Percentiles rank a stretch among this genome's conserved stretches.
Evolutionary conservation across 2,797 vertebrate species (phyloP).

Genomic region (Esox masquinongy): DNA sequence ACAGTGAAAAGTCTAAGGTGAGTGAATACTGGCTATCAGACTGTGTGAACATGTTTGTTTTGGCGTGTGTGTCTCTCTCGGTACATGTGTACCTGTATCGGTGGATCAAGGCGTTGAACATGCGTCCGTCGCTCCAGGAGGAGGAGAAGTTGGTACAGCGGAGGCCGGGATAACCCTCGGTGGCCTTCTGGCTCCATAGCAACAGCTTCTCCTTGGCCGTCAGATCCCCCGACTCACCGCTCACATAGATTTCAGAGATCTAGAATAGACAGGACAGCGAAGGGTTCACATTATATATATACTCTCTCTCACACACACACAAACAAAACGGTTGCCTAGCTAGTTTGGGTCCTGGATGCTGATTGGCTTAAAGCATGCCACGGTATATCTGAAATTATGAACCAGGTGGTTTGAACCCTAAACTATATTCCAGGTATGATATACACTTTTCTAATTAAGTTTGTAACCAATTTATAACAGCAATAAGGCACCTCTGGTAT

Average conservation of each 20-base stretch:
- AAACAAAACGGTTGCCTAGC: neutral
- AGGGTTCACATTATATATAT: neutral
- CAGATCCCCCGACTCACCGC: slow-evolving; percentile 93
- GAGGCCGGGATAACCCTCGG: slow-evolving; percentile 87
- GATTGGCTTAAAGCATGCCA: no score
- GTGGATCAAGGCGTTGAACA: slow-evolving; percentile 98
- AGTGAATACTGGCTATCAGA: no score
- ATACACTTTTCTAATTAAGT: no score
- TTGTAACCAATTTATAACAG: no score
- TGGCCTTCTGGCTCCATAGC: slow-evolving; percentile 95
- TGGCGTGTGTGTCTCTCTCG: neutral
- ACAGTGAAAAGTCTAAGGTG: no score
- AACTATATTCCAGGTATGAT: no score
- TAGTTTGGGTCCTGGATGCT: no score
- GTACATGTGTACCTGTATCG: slow-evolving; percentile 84
- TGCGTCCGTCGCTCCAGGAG: slow-evolving; percentile 92
- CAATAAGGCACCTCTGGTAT: no score
- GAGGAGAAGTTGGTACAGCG: slow-evolving; percentile 97
- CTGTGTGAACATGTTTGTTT: neutral
- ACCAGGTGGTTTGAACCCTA: no score
- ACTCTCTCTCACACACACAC: neutral
- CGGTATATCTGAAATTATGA: no score
- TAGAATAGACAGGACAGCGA: neutral
- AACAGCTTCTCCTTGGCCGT: slow-evolving; percentile 98
- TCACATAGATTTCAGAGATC: slow-evolving; percentile 98